phyloP scores from a whole-genome alignment of 2,888 invertebrate species.

The Drosophila anomelani region DNA sequence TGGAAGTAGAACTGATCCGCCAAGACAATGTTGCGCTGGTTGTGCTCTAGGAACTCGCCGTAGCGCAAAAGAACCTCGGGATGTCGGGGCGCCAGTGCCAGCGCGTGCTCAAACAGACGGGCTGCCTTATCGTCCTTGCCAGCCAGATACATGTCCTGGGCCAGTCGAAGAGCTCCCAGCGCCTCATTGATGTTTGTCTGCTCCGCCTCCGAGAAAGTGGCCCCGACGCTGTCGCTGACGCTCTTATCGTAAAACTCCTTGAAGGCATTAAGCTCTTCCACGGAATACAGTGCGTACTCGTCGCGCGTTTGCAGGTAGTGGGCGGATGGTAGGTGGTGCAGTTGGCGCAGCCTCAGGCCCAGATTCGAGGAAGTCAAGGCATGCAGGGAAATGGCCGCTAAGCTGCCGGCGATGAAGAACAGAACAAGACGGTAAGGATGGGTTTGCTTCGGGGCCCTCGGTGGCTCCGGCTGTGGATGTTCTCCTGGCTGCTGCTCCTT shows the following conservation, averaged over 20 bases:
- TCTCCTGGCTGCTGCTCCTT: conserved; percentile 1
- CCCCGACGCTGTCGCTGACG: conserved; percentile 60
- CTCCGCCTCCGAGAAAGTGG: conserved; percentile 58
- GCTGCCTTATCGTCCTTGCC: conserved; percentile 94
- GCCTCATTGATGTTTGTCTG: conserved; percentile 88
- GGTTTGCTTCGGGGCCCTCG: background rate
- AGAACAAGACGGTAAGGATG: conserved; percentile 48
- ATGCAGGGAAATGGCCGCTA: conserved; percentile 74
- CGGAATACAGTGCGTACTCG: conserved; percentile 81
- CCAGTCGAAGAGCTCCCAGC: conserved; percentile 92
- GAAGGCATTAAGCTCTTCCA: conserved; percentile 67
- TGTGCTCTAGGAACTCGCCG: conserved; percentile 96
- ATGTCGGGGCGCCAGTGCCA: conserved; percentile 95
- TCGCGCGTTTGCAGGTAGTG: conserved; percentile 82
- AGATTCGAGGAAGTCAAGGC: conserved; percentile 55
- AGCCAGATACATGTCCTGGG: conserved; percentile 92
- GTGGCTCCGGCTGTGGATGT: conserved; percentile 3
- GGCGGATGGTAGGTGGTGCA: conserved; percentile 80
- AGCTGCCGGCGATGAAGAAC: conserved; percentile 76
- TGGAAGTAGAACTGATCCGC: conserved; percentile 96
- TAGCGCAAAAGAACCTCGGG: conserved; percentile 96
- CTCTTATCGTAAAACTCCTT: conserved; percentile 76
- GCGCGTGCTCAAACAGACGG: conserved; percentile 95
- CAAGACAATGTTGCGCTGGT: conserved; percentile 92
- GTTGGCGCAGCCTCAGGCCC: conserved; percentile 62